Conservation (phyloP, 1,140 invertebrate species). For the Drosophila sp. region DNA sequence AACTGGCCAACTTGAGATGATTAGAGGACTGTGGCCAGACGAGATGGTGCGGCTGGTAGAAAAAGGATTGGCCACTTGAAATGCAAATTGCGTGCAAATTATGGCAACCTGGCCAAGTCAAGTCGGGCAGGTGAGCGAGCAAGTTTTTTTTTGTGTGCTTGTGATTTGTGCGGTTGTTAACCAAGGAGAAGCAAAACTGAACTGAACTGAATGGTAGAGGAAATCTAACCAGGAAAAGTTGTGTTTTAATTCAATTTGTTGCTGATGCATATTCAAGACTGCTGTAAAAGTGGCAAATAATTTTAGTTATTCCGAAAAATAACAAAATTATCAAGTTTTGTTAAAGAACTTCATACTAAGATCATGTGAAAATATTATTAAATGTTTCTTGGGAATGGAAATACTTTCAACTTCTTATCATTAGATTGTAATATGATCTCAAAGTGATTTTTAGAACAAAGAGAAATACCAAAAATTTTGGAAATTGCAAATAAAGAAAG, state of each 20-base stretch:
- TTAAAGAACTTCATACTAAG: neutral
- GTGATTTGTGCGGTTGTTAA: slow-evolving; percentile 40
- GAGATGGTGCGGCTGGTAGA: slow-evolving; percentile 14
- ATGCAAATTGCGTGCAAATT: slow-evolving; percentile 81
- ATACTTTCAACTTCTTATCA: no score
- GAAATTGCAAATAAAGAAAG: no score
- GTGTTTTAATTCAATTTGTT: slow-evolving; percentile 70
- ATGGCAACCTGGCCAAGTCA: slow-evolving; percentile 69
- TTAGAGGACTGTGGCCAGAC: slow-evolving; percentile 2
- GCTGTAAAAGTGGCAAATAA: neutral
- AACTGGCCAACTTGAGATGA: slow-evolving; percentile 41
- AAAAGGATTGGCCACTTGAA: slow-evolving; percentile 69
- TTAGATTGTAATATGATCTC: no score
- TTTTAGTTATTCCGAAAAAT: neutral
- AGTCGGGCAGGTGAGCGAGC: slow-evolving; percentile 61
- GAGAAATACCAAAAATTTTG: no score
- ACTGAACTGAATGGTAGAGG: slow-evolving; percentile 30
- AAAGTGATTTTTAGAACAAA: no score
- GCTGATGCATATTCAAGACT: slow-evolving; percentile 29
- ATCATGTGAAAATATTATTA: no score
- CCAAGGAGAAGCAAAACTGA: slow-evolving; percentile 26
- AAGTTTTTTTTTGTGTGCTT: slow-evolving; percentile 16
- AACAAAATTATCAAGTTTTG: neutral
- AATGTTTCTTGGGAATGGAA: no score
- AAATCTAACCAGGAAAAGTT: slow-evolving; percentile 66